Evolutionary conservation across 2,797 vertebrate genomes (phyloP).

Genomic region (Sebastolobus alascanus): DNA sequence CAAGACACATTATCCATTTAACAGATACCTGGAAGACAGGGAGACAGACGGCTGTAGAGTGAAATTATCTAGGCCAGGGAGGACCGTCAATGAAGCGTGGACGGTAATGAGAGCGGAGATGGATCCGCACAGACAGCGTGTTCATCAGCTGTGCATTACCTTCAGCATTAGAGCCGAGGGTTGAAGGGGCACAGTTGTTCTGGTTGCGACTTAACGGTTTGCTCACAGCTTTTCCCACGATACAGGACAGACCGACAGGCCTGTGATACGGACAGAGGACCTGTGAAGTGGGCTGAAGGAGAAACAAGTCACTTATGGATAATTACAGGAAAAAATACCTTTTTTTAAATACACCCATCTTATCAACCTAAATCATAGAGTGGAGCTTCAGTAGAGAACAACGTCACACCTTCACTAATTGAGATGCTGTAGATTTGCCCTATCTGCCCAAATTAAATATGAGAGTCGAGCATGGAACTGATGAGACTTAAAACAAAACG

Average conservation of each 20-base stretch:
- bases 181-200: conserved; percentile 25
- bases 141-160: conserved; percentile 52
- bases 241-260: conserved; percentile 11
- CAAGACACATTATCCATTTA: conserved; percentile 66
- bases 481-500: conserved; percentile 1
- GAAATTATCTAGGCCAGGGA: conserved; percentile 51
- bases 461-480: not conserved
- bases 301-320: conserved; percentile 41
- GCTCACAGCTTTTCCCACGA: conserved; percentile 20
- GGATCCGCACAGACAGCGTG: conserved; percentile 36
- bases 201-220: conserved; percentile 32
- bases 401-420: conserved; percentile 33
- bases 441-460: conserved; percentile 35
- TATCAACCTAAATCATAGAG: conserved; percentile 43
- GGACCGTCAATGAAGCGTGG: conserved; percentile 32
- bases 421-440: conserved; percentile 56
- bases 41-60: conserved; percentile 51
- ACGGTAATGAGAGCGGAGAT: conserved; percentile 38
- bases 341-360: conserved; percentile 6
- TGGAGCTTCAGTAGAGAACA: conserved; percentile 19
- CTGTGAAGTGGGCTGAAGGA: conserved; percentile 36
- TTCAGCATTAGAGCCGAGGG: conserved; percentile 45
- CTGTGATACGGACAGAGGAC: conserved; percentile 21
- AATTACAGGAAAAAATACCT: conserved; percentile 37
- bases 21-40: conserved; percentile 64